Evolutionary conservation across 2,888 invertebrate species (phyloP), one percentile per base, ranked within the genome.

Genomic region (Falcaria lacertinaria): DNA sequence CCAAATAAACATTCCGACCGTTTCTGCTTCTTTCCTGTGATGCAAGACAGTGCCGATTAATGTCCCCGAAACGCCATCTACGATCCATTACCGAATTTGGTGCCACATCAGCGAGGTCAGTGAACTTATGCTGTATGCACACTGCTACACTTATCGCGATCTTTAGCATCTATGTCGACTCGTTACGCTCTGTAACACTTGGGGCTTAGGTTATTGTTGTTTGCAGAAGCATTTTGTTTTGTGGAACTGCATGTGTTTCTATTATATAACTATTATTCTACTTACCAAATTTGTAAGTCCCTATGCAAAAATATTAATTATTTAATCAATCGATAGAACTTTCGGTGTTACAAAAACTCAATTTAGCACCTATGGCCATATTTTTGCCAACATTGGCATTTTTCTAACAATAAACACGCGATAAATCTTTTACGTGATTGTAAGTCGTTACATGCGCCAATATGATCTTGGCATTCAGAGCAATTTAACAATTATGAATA

Each of bases 61-160:
- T 80, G 81, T 79, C 79, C 65, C 64, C 72, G 62, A n/a, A n/a
- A 60, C 62, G 68, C 62, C 61, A 66, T 64, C 28, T 28, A 28
- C 28, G 28, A 28, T 11, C 66, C 63, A 64, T 73, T 75, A 70
- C 82, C 73, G 72, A 85, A 85, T 83, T 83, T 60, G 80, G 78
- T 69, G 74, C 81, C 79, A 79, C 80, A 80, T 76, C 61, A 71
- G 42, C 44, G 65, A 50, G 83, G 80, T 83, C 81, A 52, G 22
- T 57, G 80, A 80, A 82, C 86, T 69, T 48, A 44, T 46, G 48
- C 48, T 50, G 52, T 57, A 50, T 53, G 47, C 65, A 68, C 73
- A 74, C 69, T 67, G 53, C 54, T 56, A 36, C 41, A 41, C 41
- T 46, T 60, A 56, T 60, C 57, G 60, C 56, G 58, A 67, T 69